phyloP scores from a whole-genome alignment of 2,113 vertebrate species.

The Columbina picui region DNA sequence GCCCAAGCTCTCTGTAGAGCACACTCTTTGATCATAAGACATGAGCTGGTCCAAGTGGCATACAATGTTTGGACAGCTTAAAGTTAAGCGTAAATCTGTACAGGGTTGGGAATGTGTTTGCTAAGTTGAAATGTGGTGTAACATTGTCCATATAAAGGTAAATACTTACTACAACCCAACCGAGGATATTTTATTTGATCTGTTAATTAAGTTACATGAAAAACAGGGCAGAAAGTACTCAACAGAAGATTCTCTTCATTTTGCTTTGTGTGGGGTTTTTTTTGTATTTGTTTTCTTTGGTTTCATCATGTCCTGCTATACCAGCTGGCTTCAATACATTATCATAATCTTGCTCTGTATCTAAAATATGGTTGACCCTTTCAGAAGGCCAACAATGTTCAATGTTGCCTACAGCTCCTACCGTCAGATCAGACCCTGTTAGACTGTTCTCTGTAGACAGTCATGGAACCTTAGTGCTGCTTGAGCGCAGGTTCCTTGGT shows the following conservation, averaged over 20 bases:
- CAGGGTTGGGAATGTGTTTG: not conserved
- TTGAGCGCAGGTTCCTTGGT: not conserved
- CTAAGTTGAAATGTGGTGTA: not conserved
- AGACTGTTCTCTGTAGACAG: not conserved
- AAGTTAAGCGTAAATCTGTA: conserved; percentile 1
- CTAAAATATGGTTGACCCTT: not conserved
- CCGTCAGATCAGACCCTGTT: not conserved
- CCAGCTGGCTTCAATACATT: not conserved
- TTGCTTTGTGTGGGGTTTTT: not conserved
- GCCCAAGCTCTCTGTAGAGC: not conserved
- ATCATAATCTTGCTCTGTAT: not conserved
- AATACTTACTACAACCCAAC: not conserved
- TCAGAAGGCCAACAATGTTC: not conserved
- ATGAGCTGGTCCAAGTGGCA: not conserved
- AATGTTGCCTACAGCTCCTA: not conserved
- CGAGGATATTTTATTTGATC: not conserved
- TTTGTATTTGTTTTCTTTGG: not conserved
- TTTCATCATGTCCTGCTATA: not conserved
- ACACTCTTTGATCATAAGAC: not conserved
- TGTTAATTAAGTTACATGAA: not conserved
- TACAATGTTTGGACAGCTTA: not conserved
- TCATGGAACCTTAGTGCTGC: not conserved
- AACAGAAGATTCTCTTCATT: not conserved
- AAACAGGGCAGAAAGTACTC: not conserved
- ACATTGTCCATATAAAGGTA: not conserved